Base-by-base conservation (phyloP, 2,888 invertebrate species). In the Crioceris asparagi region DNA sequence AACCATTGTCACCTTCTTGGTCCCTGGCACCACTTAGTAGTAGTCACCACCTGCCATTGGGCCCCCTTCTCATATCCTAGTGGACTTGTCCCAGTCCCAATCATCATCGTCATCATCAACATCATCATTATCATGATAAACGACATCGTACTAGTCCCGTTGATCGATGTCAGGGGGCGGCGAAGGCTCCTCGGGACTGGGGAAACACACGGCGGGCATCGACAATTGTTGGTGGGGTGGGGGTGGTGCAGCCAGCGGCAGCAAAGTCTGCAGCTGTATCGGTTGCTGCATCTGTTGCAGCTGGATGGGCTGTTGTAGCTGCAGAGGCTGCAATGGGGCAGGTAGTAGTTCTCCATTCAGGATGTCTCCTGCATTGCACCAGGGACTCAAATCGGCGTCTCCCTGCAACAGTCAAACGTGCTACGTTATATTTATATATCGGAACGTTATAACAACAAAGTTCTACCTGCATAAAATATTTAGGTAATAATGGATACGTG, bases 321-420 rank as follows among this genome's bases (percentile, higher is more conserved):
- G 33, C 4, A 7, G 12, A 21, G 17, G 32, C 3, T 17, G 32
- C 12, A 19, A 12, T 49, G 53, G 55, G 36, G 55, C 23, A 14
- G 33, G 14, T 12, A 27, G 27, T 48, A 39, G 55, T 56, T 40
- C n/a, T n/a, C n/a, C 61, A 59, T 48, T 61, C 60, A 40, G 60
- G 42, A 53, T 54, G 46, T 41, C 48, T 38, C 42, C 43, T 46
- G 63, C 62, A 41, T 64, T 62, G 46, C 54, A 53, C 62, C 63
- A 62, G 17, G 57, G 57, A 49, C 57, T 64, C 67, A 68, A 56
- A 68, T 68, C 62, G 66, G 68, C 54, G 67, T 67, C 61, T 67
- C 67, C 67, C 68, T 68, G 56, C 21, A 61, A 45, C 38, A 29
- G 36, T 18, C 21, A 23, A 33, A 43, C 21, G 29, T 32, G 19